Percentiles rank a stretch among this genome's conserved stretches.
Evolutionary conservation across 2,113 vertebrate genomes (phyloP).

Genomic region (Epinephelus lanceolatus): DNA sequence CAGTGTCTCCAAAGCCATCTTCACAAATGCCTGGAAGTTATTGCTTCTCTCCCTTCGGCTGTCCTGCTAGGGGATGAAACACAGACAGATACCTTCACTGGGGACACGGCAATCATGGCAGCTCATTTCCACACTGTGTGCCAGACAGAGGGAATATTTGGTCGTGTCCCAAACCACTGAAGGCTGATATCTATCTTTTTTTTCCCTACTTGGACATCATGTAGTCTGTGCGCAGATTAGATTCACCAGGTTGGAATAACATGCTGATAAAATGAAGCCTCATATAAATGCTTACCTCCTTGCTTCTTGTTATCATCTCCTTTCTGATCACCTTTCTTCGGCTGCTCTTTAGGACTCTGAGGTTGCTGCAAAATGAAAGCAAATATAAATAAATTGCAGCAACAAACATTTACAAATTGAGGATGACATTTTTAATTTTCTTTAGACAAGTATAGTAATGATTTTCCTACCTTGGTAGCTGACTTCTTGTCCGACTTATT

Average conservation of each 20-base stretch:
- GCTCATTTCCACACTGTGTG: conserved; percentile 20
- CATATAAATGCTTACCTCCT: conserved; percentile 84
- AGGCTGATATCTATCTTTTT: background rate
- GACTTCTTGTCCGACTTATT: conserved; percentile 89
- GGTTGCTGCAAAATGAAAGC: conserved; percentile 77
- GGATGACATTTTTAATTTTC: too few species aligned
- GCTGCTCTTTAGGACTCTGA: conserved; percentile 88
- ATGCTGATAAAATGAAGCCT: background rate
- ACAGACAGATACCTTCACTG: conserved; percentile 78
- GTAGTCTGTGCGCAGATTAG: conserved; percentile 1
- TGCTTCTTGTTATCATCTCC: conserved; percentile 88
- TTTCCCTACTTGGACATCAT: background rate
- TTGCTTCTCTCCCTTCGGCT: conserved; percentile 89
- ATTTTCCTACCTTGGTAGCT: conserved; percentile 83
- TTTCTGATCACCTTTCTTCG: conserved; percentile 89
- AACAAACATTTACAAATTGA: background rate
- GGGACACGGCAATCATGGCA: conserved; percentile 56
- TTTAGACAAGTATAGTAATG: too few species aligned
- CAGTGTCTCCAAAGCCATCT: conserved; percentile 87
- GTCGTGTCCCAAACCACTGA: conserved; percentile 5
- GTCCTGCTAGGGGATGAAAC: conserved; percentile 79
- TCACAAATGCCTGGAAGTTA: conserved; percentile 88
- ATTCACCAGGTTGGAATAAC: background rate
- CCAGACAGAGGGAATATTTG: background rate
- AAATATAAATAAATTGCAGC: background rate